Conservation (phyloP, 2,888 invertebrate genomes). For the Ptycholaimellus sp. region DNA sequence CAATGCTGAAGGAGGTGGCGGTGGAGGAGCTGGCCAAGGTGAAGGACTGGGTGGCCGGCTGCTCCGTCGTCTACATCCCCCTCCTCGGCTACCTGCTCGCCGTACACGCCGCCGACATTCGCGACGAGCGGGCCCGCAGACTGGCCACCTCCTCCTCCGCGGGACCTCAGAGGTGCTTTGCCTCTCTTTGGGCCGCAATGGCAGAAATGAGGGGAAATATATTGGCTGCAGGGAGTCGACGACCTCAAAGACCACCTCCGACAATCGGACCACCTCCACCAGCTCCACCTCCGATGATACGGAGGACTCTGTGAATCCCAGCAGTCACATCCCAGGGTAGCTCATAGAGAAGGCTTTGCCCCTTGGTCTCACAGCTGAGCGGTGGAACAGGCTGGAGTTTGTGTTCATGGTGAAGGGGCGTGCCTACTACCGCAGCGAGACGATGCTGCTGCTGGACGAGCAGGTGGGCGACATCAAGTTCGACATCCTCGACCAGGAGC, state of each 20-base stretch:
- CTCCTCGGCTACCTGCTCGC: conserved; percentile 50
- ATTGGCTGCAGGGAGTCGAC: no score
- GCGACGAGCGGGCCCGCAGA: no score
- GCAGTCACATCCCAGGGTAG: no score
- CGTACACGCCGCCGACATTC: conserved; percentile 36
- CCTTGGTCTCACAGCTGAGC: no score
- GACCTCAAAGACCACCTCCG: no score
- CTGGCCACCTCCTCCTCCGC: no score
- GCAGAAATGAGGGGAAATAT: no score
- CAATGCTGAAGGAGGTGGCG: conserved; percentile 47
- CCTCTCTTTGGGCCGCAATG: no score
- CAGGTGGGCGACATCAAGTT: conserved; percentile 51
- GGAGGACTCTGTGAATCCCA: no score
- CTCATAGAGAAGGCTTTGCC: no score
- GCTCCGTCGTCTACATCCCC: conserved; percentile 31
- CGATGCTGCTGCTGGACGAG: conserved; percentile 44
- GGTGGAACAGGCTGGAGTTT: conserved; percentile 36
- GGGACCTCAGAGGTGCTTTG: not conserved
- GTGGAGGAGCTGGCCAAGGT: conserved; percentile 43
- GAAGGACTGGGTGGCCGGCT: conserved; percentile 30
- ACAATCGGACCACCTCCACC: no score
- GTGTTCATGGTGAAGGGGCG: conserved; percentile 43
- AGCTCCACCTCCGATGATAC: no score
- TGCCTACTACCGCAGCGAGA: conserved; percentile 46
- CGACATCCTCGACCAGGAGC: conserved; percentile 50